Percentiles rank a stretch among this genome's conserved stretches.
Conservation (phyloP, 2,888 invertebrate genomes). For the Monochamus alternatus region DNA sequence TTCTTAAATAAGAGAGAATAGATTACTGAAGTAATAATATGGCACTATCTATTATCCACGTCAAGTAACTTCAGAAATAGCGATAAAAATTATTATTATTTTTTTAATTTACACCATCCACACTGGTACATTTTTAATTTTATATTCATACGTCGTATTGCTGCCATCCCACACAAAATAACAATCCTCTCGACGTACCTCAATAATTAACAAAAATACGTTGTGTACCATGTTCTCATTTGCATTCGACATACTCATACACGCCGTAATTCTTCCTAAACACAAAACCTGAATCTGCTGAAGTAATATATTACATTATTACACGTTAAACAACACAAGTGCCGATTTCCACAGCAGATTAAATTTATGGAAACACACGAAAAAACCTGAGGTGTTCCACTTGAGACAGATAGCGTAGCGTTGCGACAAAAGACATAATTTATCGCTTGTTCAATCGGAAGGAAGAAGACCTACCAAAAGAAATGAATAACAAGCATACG, state of each 20-base stretch:
- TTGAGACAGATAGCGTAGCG: not conserved
- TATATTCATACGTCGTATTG: not conserved
- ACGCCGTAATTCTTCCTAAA: conserved; percentile 55
- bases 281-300: conserved; percentile 49
- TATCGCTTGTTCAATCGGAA: too few relatives aligned
- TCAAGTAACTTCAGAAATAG: too few relatives aligned
- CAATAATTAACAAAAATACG: conserved; percentile 56
- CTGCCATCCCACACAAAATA: conserved; percentile 44
- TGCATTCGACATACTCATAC: conserved; percentile 56
- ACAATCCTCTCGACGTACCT: conserved; percentile 46
- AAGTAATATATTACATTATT: conserved; percentile 52
- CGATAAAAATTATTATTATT: not conserved
- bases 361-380: conserved; percentile 8
- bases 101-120: not conserved
- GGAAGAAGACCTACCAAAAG: too few relatives aligned
- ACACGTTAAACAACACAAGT: conserved; percentile 50
- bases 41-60: too few relatives aligned
- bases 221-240: conserved; percentile 53
- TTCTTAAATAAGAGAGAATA: too few relatives aligned
- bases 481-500: too few relatives aligned
- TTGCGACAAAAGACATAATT: too few relatives aligned
- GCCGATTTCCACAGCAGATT: conserved; percentile 46
- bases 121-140: not conserved
- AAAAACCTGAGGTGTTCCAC: not conserved
- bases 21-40: too few relatives aligned